phyloP scores from a whole-genome alignment of 2,888 invertebrate species.

The Exocentrus adspersus region DNA sequence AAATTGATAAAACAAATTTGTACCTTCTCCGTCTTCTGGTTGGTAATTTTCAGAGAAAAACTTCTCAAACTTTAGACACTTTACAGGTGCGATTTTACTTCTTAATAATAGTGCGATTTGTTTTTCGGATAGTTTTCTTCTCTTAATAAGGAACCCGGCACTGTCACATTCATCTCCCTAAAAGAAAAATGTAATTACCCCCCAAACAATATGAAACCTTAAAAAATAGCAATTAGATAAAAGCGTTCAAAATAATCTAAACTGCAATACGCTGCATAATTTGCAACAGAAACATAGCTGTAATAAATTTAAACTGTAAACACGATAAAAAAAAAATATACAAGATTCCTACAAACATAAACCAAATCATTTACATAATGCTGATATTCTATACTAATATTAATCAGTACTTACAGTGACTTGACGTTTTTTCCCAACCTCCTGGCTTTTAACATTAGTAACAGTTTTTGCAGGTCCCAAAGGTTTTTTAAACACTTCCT shows the following conservation, averaged over 20 bases:
- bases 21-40: constrained; percentile 50
- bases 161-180: constrained; percentile 7
- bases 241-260: too few relatives aligned
- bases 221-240: too few relatives aligned
- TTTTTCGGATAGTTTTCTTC: constrained; percentile 43
- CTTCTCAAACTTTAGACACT: constrained; percentile 46
- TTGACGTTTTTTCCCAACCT: constrained; percentile 11
- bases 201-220: constrained; percentile 9
- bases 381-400: too few relatives aligned
- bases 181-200: constrained; percentile 8
- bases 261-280: too few relatives aligned
- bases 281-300: too few relatives aligned
- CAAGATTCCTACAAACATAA: too few relatives aligned
- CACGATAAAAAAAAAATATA: too few relatives aligned
- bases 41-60: constrained; percentile 50
- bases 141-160: constrained; percentile 37
- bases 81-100: constrained; percentile 40
- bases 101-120: constrained; percentile 41
- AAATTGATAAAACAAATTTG: neutral
- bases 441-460: neutral
- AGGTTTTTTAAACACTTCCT: neutral
- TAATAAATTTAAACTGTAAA: too few relatives aligned
- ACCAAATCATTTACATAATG: too few relatives aligned
- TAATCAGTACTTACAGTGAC: constrained; percentile 22
- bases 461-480: neutral